phyloP scores from a whole-genome alignment of 2,888 invertebrate species.

The Calephelis perditalis region DNA sequence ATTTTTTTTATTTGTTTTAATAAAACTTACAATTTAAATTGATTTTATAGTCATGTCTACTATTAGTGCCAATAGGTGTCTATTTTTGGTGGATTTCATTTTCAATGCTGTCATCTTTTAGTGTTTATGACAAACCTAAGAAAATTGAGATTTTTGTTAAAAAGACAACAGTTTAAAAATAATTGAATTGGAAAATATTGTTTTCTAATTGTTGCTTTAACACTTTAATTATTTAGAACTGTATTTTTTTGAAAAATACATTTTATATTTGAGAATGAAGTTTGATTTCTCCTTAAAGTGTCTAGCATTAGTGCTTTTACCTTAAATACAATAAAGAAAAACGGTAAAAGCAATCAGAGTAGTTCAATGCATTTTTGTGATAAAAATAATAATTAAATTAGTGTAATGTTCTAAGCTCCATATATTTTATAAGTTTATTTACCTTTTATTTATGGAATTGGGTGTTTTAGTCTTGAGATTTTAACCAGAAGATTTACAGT shows the following conservation, averaged over 20 bases:
- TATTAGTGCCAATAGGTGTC: conserved; percentile 9
- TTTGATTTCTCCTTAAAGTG: conserved; percentile 5
- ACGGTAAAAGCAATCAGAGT: too few relatives aligned
- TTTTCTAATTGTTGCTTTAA: neutral
- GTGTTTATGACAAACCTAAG: neutral
- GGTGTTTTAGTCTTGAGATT: too few relatives aligned
- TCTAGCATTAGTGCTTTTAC: neutral
- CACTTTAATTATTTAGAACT: neutral
- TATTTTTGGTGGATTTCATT: conserved; percentile 6
- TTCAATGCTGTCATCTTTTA: neutral
- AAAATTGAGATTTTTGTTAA: neutral
- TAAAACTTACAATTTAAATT: too few relatives aligned
- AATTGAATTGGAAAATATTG: neutral
- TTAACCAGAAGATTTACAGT: too few relatives aligned
- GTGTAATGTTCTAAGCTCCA: too few relatives aligned
- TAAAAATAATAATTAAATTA: too few relatives aligned
- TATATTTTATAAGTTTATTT: too few relatives aligned
- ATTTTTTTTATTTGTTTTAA: too few relatives aligned
- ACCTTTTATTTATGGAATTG: too few relatives aligned
- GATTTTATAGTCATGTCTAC: neutral
- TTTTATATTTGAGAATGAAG: conserved; percentile 4
- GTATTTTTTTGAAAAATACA: conserved; percentile 9
- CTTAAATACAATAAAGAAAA: too few relatives aligned
- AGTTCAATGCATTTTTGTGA: too few relatives aligned
- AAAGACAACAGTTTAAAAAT: neutral